phyloP scores from a whole-genome alignment of 2,888 invertebrate species.

The Epirrita christyi region DNA sequence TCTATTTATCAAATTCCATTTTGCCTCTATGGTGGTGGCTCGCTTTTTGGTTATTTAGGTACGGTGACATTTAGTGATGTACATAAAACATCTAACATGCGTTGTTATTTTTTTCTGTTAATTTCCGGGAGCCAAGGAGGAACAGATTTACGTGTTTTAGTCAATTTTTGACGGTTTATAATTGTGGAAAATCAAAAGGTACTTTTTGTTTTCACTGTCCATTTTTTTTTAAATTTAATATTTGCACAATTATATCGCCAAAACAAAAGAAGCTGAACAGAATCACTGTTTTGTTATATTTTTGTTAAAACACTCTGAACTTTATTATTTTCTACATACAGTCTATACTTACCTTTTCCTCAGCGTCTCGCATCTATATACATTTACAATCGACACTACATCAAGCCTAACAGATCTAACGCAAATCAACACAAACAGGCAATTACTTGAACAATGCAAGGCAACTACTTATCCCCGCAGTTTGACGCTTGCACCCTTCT shows the following conservation, averaged over 20 bases:
- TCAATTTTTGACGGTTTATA: slow-evolving; percentile 50
- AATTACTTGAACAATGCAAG: slow-evolving; percentile 68
- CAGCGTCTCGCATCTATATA: slow-evolving; percentile 62
- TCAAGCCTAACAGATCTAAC: slow-evolving; percentile 77
- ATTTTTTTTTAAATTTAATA: slow-evolving; percentile 39
- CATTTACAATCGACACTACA: slow-evolving; percentile 68
- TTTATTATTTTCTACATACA: slow-evolving; percentile 56
- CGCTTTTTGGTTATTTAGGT: slow-evolving; percentile 51
- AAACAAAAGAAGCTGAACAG: slow-evolving; percentile 65
- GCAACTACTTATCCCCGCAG: slow-evolving; percentile 69
- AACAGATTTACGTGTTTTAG: slow-evolving; percentile 52
- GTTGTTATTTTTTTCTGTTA: slow-evolving; percentile 52
- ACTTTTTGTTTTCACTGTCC: slow-evolving; percentile 4
- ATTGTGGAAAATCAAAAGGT: slow-evolving; percentile 60
- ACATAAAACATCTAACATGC: slow-evolving; percentile 73
- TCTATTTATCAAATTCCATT: slow-evolving; percentile 61
- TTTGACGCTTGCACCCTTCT: slow-evolving; percentile 75
- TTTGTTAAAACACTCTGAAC: slow-evolving; percentile 49
- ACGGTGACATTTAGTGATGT: slow-evolving; percentile 57
- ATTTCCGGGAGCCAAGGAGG: slow-evolving; percentile 73
- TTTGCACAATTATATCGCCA: slow-evolving; percentile 69
- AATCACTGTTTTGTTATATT: slow-evolving; percentile 54
- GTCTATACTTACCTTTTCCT: slow-evolving; percentile 67
- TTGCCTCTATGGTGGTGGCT: slow-evolving; percentile 66
- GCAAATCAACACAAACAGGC: slow-evolving; percentile 80